phyloP scores from a whole-genome alignment of 1,140 invertebrate genomes.

The Muscidifurax raptorellus region DNA sequence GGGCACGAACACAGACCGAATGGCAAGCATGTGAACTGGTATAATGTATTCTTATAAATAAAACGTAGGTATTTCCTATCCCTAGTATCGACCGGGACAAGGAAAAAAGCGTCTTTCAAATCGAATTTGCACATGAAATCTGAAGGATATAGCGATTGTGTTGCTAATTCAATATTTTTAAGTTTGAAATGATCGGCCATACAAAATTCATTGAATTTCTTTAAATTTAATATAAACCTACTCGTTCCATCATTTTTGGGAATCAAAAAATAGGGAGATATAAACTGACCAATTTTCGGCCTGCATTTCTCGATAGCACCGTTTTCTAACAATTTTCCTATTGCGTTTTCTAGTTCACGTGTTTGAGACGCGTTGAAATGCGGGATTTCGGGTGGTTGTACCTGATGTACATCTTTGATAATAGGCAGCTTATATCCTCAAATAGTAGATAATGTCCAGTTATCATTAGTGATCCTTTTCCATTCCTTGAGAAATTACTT shows the following conservation, averaged over 20 bases:
- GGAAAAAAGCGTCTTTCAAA: conserved; percentile 3
- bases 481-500: conserved; percentile 42
- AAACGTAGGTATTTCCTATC: conserved; percentile 14
- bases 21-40: conserved; percentile 10
- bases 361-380: conserved; percentile 8
- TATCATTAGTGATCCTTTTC: conserved; percentile 31
- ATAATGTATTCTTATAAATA: neutral
- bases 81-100: neutral
- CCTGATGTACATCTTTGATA: neutral
- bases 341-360: neutral
- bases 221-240: conserved; percentile 24
- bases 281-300: too few relatives aligned
- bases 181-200: conserved; percentile 2
- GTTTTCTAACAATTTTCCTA: neutral
- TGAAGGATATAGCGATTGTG: neutral
- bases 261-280: conserved; percentile 22
- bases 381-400: neutral
- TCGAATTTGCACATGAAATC: conserved; percentile 23
- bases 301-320: neutral
- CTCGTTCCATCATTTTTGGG: conserved; percentile 15
- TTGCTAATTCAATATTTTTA: neutral
- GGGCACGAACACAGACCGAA: too few relatives aligned
- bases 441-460: conserved; percentile 43
- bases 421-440: conserved; percentile 41
- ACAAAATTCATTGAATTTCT: too few relatives aligned